Evolutionary conservation across 1,140 invertebrate genomes (phyloP).

Genomic region (Magallana angulata): DNA sequence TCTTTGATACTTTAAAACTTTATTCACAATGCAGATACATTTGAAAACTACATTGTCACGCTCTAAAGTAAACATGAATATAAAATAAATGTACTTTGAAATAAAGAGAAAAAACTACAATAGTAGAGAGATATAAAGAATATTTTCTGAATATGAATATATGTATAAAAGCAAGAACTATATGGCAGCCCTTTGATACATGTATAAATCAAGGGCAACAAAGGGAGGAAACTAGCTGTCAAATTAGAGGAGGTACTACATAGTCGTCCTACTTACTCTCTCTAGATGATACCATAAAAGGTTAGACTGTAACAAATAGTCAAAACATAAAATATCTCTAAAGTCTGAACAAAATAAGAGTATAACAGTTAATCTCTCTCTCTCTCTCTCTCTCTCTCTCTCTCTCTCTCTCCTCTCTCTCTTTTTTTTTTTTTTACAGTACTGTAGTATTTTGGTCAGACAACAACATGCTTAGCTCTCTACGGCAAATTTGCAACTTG

Average conservation of each 20-base stretch:
- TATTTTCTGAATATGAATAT: not conserved
- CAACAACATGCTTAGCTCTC: slow-evolving; percentile 24
- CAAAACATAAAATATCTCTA: slow-evolving; percentile 31
- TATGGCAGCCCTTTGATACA: not conserved
- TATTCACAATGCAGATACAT: too few species aligned
- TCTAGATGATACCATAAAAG: slow-evolving; percentile 71
- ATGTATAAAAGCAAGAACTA: slow-evolving; percentile 22
- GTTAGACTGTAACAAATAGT: slow-evolving; percentile 66
- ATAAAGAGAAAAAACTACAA: slow-evolving; percentile 17
- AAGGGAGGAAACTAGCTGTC: slow-evolving; percentile 32
- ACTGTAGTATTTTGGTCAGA: not conserved
- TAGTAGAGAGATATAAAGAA: not conserved
- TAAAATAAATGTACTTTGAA: not conserved
- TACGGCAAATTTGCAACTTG: slow-evolving; percentile 22
- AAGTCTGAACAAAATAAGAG: too few species aligned
- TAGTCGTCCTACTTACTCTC: slow-evolving; percentile 64
- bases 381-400: too few species aligned
- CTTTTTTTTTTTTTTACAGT: not conserved
- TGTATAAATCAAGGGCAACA: not conserved
- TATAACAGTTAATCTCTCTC: too few species aligned
- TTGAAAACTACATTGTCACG: too few species aligned
- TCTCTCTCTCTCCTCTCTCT: too few species aligned
- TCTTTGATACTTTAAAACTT: too few species aligned
- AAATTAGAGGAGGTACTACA: slow-evolving; percentile 14
- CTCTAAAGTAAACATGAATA: not conserved